Base-by-base conservation (phyloP, 2,113 vertebrate genomes). In the Gasterosteus aculeatus region DNA sequence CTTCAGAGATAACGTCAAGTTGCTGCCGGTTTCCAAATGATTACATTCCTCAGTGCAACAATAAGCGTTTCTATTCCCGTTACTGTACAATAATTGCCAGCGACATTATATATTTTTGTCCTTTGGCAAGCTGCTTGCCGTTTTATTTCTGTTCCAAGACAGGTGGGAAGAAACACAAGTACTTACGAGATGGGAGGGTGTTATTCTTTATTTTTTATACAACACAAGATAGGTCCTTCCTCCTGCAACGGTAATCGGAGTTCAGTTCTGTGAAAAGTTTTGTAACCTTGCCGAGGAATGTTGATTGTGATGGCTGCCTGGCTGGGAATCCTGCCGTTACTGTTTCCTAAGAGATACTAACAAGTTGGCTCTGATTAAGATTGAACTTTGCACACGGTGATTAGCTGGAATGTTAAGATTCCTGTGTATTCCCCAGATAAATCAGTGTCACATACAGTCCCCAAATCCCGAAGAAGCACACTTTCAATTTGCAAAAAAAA, bases 281-380 rank as follows among this genome's bases (percentile, higher is more conserved):
- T 87, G 90, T 91, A 93, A 92, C 90, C 93, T 91, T 83, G 89
- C 82, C 59, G 72, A 87, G 90, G 92, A 93, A 94, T 93, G 93
- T 92, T 90, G 86, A 92, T 93, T 93, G 92, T 92, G 91, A 93
- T 90, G 91, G 69, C 85, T 84, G 80, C 77, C 76, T 80, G 92
- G 84, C 86, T 88, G 86, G 86, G 87, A 91, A 91, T 93, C 89
- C 89, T 89, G 87, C 84, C 83, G 88, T 85, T 83, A 85, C 82
- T 84, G 83, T 93, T 94, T 93, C 88, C 92, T 93, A 85, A 93
- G 87, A 93, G 93, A 94, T 93, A 92, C 87, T 69, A 86, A 81
- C 79, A 69, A 81, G 64, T 87, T 81, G 82, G 85, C 87, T 73
- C 77, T 84, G 91, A 92, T 93, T 92, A 88, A 77, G 72, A 75